Evolutionary conservation across 2,888 invertebrate species (phyloP).

Genomic region (Tenthredo distinguenda): DNA sequence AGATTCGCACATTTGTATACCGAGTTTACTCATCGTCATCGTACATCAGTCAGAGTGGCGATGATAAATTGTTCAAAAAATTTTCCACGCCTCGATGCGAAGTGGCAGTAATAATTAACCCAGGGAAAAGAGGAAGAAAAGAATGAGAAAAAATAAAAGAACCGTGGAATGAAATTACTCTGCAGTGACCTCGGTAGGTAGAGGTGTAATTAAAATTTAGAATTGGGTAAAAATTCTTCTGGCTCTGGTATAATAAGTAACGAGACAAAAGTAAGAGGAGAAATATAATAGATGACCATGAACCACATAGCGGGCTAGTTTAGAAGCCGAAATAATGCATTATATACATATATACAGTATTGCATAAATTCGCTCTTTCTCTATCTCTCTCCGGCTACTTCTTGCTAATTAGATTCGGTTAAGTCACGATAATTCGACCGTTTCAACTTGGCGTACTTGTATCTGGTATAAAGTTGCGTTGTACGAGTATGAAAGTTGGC

Average conservation of each 20-base stretch:
- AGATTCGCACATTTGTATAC: no score
- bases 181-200: not conserved
- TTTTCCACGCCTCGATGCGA: no score
- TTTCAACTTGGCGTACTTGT: not conserved
- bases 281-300: conserved; percentile 48
- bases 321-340: conserved; percentile 50
- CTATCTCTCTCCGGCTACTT: not conserved
- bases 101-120: no score
- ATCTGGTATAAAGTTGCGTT: not conserved
- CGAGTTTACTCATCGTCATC: no score
- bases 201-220: not conserved
- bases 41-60: no score
- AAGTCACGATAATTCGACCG: conserved; percentile 42
- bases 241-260: not conserved
- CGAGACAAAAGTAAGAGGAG: conserved; percentile 40
- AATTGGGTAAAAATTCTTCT: not conserved
- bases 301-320: conserved; percentile 49
- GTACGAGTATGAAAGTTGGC: conserved; percentile 6
- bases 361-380: conserved; percentile 5
- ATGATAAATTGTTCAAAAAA: no score
- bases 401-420: conserved; percentile 43
- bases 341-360: conserved; percentile 5
- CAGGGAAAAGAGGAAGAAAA: no score
- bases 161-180: not conserved
- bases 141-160: not conserved